Evolutionary conservation across 2,888 invertebrate species (phyloP), one percentile per base, ranked within the genome.

Genomic region (Amphipoea oculea): DNA sequence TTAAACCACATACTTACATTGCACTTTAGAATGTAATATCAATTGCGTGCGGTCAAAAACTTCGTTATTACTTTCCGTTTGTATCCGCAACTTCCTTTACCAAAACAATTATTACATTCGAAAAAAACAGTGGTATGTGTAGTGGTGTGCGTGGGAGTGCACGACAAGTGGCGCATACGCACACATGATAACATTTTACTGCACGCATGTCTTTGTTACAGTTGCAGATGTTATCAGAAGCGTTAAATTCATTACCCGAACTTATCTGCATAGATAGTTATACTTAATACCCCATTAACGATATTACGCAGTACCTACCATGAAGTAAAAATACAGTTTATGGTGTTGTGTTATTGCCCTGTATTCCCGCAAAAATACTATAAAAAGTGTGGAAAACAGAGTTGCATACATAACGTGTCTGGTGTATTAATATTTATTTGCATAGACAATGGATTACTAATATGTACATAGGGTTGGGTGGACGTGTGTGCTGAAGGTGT

Each of bases 401-500:
- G 89, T 92, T 93, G 93, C 91, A 93, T 92, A 93, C 91, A 90
- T 92, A 93, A 90, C 84, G 83, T 90, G 90, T 90, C 90, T 92
- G 91, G 88, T 82, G 90, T 93, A 94, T 94, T 94, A 93, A 93
- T 94, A 92, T 94, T 91, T 94, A 95, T 96, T 95, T 94, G 93
- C 95, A 95, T 95, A 93, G 92, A 92, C 94, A 95, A 94, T 95
- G 95, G 95, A 96, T 96, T 95, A 95, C 93, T 93, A 89, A 89
- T 89, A 88, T 84, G 73, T 70, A 72, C 75, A 83, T 79, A 73
- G 80, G 82, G 80, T 76, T 65, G 81, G 54, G 86, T 77, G 76
- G 70, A 57, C 81, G 75, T 73, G 83, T 86, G 84, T 89, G 87
- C 82, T 85, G 81, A 82, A 68, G 78, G 83, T 85, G 85, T 83